Conservation (phyloP, 2,797 vertebrate species). For the Hypotaenidia philippensis region DNA sequence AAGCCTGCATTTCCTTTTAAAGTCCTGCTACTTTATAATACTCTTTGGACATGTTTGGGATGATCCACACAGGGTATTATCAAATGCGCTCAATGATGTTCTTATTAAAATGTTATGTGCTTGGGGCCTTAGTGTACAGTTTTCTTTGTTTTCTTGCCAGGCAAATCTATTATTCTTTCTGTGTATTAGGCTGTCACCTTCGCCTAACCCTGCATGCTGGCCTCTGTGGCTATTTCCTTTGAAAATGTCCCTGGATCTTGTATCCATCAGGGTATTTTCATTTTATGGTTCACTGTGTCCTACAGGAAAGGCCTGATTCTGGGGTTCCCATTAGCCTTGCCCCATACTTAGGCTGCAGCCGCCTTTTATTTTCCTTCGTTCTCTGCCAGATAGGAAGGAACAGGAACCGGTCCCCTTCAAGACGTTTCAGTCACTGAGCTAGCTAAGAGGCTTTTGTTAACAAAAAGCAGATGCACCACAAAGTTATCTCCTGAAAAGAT, state of each 20-base stretch:
- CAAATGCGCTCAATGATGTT: slow-evolving; percentile 24
- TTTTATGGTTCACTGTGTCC: neutral
- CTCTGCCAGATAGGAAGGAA: neutral
- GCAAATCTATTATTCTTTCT: neutral
- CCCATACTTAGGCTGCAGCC: neutral
- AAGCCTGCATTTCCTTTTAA: slow-evolving; percentile 52
- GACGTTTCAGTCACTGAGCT: neutral
- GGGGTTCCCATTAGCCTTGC: neutral
- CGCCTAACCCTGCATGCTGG: neutral
- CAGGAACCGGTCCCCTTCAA: neutral
- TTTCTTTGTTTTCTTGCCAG: slow-evolving; percentile 47
- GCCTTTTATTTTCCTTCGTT: neutral
- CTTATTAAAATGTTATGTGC: slow-evolving; percentile 42
- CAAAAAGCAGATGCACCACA: neutral
- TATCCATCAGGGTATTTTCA: neutral
- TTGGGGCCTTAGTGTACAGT: neutral
- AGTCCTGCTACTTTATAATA: slow-evolving; percentile 23
- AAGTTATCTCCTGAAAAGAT: neutral
- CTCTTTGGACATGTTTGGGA: slow-evolving; percentile 45
- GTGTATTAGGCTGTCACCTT: neutral
- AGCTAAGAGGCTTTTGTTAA: neutral
- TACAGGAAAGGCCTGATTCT: neutral
- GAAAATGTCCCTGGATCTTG: neutral
- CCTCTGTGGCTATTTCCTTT: neutral
- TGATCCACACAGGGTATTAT: slow-evolving; percentile 36